Base-by-base conservation (phyloP, 2,797 vertebrate genomes). In the Vespertilio murinus region DNA sequence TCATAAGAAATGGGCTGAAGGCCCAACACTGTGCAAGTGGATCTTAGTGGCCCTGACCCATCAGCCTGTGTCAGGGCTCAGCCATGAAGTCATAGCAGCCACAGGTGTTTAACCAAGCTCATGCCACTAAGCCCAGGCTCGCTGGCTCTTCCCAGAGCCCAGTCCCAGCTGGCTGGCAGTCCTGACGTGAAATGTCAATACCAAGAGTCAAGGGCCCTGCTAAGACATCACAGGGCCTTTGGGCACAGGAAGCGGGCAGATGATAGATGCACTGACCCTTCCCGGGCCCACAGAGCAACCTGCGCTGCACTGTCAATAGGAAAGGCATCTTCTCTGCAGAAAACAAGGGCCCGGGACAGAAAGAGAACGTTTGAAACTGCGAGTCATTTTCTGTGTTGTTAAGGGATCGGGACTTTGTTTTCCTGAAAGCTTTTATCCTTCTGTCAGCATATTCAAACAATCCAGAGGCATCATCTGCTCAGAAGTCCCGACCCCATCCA, bases 11-110 rank as follows among this genome's bases (percentile, higher is more conserved):
- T 40, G 14, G 38, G 80, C 2, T 6, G 38, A 82, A 74, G 22
- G 3, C 6, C 42, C 17, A 16, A 35, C 6, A 35, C 28, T 12
- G 2, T 65, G 40, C 9, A 65, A 30, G 54, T 42, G n/a, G 54
- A 67, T 75, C 59, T 88, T n/a, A 94, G 87, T n/a, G 61, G 4
- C 17, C 30, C 30, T 87, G 80, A 90, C 52, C 20, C 59, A 17
- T 85, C 88, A 89, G 70, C 16, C 52, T 67, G 42, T 9, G 56
- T 84, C 17, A 64, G 45, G 28, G 33, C 74, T 90, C 74, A 71
- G 78, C 13, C 6, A 38, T 0, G 97, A 98, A 98, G 98, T 96
- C 98, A 98, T 67, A 97, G 97, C 96, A 98, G 95, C 95, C 90
- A 16, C 91, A 78, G 96, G 97, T 95, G 93, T 88, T 97, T 97